Evolutionary conservation across 2,113 vertebrate species (phyloP), one percentile per base, ranked within the genome.

Genomic region (Harpagus bidentatus): DNA sequence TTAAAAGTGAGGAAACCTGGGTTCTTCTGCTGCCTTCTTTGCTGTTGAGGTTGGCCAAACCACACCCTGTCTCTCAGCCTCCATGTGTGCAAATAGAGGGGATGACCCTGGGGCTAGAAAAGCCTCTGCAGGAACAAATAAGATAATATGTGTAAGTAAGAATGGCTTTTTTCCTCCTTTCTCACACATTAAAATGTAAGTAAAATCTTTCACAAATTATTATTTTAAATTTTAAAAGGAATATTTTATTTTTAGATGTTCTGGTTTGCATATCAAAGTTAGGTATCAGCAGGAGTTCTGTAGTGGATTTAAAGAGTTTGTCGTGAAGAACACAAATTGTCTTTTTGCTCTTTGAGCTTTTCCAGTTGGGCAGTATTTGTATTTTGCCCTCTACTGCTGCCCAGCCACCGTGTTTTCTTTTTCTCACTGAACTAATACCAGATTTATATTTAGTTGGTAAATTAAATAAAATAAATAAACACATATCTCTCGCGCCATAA

Each of bases 131-230:
- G 43, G 19, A 78, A 34, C 2, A 78, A 83, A 47, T 5, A 83
- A 21, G 25, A 45, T 34, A 53, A 29, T 45, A 55, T 0, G 0
- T 48, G 6, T 32, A 81, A 91, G 21, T 6, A 48, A 48, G 34
- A 52, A 50, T 26, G 25, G 2, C 7, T 42, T 62, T 40, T 3
- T 0, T 2, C 13, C 3, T 4, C 10, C 17, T 53, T 77, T 61
- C 25, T 82, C 36, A 42, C 19, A 47, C 26, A 38, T 65, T 66
- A 42, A 50, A 69, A 55, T 40, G 16, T 22, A 70, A 52, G 43
- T 38, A 56, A 72, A 65, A 26, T 65, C 89, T 70, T 89, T 86
- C 19, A 78, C 9, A 82, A 65, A 48, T n/a, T 20, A 82, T 28
- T 66, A 10, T 36, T 78, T 63, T 62, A 19, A n/a, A 58, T 32